These are phyloP conservation scores for Onychomys leucogaster DNA, from an alignment of 2,797 vertebrate genomes.

Conservation along the genomic window DNA sequence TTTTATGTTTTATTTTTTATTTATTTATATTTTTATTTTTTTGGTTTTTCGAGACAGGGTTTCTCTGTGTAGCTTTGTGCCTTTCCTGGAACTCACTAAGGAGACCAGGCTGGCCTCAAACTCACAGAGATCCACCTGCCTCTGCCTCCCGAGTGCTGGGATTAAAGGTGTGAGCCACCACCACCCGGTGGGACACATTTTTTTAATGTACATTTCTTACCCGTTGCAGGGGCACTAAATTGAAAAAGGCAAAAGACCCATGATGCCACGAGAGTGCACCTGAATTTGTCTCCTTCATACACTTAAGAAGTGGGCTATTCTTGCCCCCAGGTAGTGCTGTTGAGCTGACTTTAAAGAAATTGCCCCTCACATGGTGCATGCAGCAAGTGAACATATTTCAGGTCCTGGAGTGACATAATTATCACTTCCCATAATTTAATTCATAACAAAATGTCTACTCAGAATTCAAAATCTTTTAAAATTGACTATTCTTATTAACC, in stretches of 20 bases:
- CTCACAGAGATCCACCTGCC: no score
- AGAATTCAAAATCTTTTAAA: conserved; percentile 40
- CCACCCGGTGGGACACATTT: no score
- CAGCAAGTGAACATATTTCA: neutral
- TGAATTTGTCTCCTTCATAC: neutral
- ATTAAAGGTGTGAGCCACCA: no score
- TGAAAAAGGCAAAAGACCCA: neutral
- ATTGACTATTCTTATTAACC: conserved; percentile 71
- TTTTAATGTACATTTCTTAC: neutral
- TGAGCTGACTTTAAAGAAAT: neutral
- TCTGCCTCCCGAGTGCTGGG: no score
- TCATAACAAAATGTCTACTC: conserved; percentile 43
- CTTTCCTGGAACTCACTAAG: no score
- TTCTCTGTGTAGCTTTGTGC: no score
- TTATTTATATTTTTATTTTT: no score
- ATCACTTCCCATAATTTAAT: conserved; percentile 63
- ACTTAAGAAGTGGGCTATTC: no score
- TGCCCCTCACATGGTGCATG: neutral
- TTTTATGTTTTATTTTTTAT: no score
- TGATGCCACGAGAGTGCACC: neutral
- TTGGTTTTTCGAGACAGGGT: no score
- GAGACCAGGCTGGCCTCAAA: no score
- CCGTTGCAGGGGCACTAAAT: neutral
- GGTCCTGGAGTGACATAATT: conserved; percentile 18
- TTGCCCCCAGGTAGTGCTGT: neutral